phyloP scores from a whole-genome alignment of 1,140 invertebrate species.

The Maniola jurtina region DNA sequence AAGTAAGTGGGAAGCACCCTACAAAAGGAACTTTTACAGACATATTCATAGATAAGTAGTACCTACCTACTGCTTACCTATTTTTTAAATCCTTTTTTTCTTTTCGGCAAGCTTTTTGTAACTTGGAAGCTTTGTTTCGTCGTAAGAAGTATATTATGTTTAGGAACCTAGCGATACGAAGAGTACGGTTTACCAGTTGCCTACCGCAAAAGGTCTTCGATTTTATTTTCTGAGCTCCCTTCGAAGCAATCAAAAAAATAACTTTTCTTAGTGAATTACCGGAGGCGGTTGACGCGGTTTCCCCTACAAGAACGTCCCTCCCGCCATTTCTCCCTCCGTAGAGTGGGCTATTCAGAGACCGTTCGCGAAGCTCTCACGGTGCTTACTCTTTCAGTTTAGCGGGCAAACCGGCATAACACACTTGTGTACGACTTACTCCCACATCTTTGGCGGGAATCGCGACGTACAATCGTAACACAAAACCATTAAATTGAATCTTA shows the following conservation, averaged over 20 bases:
- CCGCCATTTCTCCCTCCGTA: constrained; percentile 68
- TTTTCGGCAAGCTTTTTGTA: too few relatives aligned
- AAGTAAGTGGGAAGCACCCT: too few relatives aligned
- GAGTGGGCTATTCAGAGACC: constrained; percentile 72
- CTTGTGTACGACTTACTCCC: constrained; percentile 49
- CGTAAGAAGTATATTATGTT: too few relatives aligned
- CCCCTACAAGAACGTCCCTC: constrained; percentile 72
- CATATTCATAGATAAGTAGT: too few relatives aligned
- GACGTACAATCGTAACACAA: constrained; percentile 35
- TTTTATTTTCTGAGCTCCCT: constrained; percentile 57
- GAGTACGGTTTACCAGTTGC: constrained; percentile 2
- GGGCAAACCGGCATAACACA: constrained; percentile 59
- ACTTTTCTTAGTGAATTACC: constrained; percentile 77
- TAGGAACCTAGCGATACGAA: too few relatives aligned
- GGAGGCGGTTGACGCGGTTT: constrained; percentile 68
- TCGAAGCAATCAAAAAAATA: constrained; percentile 64
- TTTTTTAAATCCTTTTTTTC: too few relatives aligned
- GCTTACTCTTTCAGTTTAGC: constrained; percentile 72
- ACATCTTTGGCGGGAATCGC: constrained; percentile 59
- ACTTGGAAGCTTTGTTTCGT: too few relatives aligned
- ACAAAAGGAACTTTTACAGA: too few relatives aligned
- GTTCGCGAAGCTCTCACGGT: constrained; percentile 71
- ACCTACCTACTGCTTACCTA: too few relatives aligned
- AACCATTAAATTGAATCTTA: constrained; percentile 42
- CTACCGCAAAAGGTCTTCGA: constrained; percentile 49